Evolutionary conservation across 2,113 vertebrate genomes (phyloP).

Genomic region (Dascyllus trimaculatus): DNA sequence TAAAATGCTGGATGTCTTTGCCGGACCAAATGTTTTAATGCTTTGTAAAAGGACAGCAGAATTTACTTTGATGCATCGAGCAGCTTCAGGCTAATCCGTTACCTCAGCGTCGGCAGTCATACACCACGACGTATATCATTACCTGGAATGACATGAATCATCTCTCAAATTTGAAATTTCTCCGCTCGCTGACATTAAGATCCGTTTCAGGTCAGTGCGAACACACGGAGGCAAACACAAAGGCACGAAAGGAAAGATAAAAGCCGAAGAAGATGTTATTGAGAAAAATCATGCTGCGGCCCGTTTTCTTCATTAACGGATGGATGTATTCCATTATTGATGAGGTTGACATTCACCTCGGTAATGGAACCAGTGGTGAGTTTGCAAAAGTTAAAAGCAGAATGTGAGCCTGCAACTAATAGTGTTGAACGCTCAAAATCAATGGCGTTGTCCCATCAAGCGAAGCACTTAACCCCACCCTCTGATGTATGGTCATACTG

Average conservation of each 20-base stretch:
- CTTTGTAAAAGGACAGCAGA: conserved; percentile 34
- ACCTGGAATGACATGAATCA: conserved; percentile 38
- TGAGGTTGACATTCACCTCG: conserved; percentile 58
- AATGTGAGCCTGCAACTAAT: conserved; percentile 9
- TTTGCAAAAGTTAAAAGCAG: conserved; percentile 55
- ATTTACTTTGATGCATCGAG: conserved; percentile 22
- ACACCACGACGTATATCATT: not conserved
- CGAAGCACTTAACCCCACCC: conserved; percentile 37
- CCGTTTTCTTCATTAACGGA: conserved; percentile 36
- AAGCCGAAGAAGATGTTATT: conserved; percentile 16
- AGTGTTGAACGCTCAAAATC: conserved; percentile 51
- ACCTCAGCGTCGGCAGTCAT: conserved; percentile 7
- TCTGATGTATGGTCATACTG: conserved; percentile 2
- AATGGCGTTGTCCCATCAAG: conserved; percentile 44
- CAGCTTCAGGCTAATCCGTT: conserved; percentile 11
- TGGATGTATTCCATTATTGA: conserved; percentile 59
- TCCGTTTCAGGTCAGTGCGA: conserved; percentile 45
- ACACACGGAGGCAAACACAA: not conserved
- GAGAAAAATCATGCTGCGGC: not conserved
- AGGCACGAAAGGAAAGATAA: not conserved
- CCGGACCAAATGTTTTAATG: not conserved
- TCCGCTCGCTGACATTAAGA: conserved; percentile 54
- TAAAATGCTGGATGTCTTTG: conserved; percentile 18
- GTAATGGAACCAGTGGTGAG: conserved; percentile 64
- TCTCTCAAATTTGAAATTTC: conserved; percentile 22